Evolutionary conservation across 2,888 invertebrate species (phyloP), one percentile per base, ranked within the genome.

Genomic region (Troglohyphantes excavatus): DNA sequence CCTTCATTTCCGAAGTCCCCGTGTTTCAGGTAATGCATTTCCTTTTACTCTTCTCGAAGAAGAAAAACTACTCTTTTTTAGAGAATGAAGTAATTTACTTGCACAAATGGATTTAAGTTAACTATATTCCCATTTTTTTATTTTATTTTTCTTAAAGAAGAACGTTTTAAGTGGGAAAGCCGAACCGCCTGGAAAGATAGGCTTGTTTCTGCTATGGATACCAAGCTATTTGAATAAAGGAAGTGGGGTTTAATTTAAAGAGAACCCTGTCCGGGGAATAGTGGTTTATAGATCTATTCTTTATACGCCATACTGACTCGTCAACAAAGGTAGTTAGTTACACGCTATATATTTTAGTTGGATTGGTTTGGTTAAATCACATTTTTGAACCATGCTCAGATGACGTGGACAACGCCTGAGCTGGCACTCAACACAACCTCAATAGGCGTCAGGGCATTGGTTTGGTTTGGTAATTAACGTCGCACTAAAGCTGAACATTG

Each of bases 31-130:
- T 76, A 72, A 43, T 43, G 26, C 19, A 43, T 17, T 23, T 63
- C 1, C 39, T 39, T 26, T 63, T 61, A 6, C 23, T 33, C n/a
- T 59, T 33, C 21, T 21, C 9, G 7, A 63, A 39, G 63, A 63
- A 39, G 6, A 23, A 76, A 76, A 63, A 63, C 2, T 23, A 17
- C 26, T 43, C 17, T 76, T 21, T 76, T 23, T 23, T 39, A 46
- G 46, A 46, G 27, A 53, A 79, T 67, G 53, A 53, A 79, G 79
- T 79, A 68, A 79, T 79, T 79, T 79, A 79, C 39, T 79, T 79
- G 79, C 79, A 53, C 53, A 79, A 67, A 79, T 79, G 61, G 76
- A 75, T 79, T 79, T 46, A 68, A 27, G 68, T 19, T 67, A 75
- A 79, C 79, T 68, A 53, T 23, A 53, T 17, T 73, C 43, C 6